Conservation (phyloP, 2,888 invertebrate genomes). For the Hoplodrina ambigua region DNA sequence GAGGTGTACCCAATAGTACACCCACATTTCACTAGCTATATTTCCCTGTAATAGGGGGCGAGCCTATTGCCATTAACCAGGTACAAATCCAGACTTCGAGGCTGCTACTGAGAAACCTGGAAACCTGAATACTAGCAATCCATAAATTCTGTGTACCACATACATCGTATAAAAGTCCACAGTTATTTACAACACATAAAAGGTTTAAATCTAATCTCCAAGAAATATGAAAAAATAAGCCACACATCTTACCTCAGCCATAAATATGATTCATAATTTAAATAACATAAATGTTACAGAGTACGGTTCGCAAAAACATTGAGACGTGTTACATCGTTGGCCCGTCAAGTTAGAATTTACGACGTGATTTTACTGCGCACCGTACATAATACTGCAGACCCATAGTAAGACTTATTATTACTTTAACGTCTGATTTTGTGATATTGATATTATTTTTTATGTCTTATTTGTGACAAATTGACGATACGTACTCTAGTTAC, state of each 20-base stretch:
- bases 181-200: conserved; percentile 28
- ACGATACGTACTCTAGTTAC: conserved; percentile 1
- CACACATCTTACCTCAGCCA: conserved; percentile 40
- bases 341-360: conserved; percentile 60
- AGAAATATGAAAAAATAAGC: conserved; percentile 40
- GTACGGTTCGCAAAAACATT: conserved; percentile 57
- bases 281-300: conserved; percentile 56
- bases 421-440: conserved; percentile 45
- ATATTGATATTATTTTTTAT: conserved; percentile 61
- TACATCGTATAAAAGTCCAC: conserved; percentile 5
- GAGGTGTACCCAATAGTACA: too few relatives aligned
- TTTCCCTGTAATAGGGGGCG: too few relatives aligned
- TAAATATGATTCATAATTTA: conserved; percentile 63
- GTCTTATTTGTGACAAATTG: conserved; percentile 43
- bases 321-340: conserved; percentile 31
- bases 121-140: too few relatives aligned
- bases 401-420: conserved; percentile 37
- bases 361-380: conserved; percentile 58
- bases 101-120: too few relatives aligned
- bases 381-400: conserved; percentile 46
- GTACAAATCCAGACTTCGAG: too few relatives aligned
- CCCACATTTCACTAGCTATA: too few relatives aligned
- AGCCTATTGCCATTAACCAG: too few relatives aligned
- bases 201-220: conserved; percentile 23
- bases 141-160: conserved; percentile 6